Percentiles rank a stretch among this genome's conserved stretches.
Evolutionary conservation across 1,140 invertebrate genomes (phyloP).

Genomic region (Apis cerana): DNA sequence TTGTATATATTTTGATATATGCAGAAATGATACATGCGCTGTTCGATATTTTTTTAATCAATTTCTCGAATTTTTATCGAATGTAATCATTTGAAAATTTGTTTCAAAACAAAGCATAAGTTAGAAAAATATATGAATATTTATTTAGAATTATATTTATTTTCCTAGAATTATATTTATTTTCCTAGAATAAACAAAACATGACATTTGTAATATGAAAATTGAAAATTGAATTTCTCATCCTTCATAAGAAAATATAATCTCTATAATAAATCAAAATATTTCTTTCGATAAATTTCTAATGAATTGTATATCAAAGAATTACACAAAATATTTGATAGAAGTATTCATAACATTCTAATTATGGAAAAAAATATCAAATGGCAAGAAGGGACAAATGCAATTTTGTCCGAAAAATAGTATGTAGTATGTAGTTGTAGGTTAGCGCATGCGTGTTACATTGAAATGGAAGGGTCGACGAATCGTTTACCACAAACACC

Average conservation of each 20-base stretch:
- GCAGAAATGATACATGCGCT: background rate
- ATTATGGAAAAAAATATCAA: background rate
- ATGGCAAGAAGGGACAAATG: background rate
- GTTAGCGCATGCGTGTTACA: background rate
- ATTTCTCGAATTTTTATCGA: background rate
- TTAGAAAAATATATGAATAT: background rate
- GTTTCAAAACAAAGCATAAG: background rate
- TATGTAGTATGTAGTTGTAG: background rate
- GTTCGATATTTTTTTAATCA: background rate
- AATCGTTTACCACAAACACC: constrained; percentile 31
- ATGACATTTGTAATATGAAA: background rate
- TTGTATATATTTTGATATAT: background rate
- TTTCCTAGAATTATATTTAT: too few relatives aligned
- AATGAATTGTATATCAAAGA: too few relatives aligned
- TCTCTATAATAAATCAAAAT: background rate
- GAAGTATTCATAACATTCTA: background rate
- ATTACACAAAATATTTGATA: background rate
- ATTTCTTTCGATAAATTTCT: background rate
- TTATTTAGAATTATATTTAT: too few relatives aligned
- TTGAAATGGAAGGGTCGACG: constrained; percentile 27
- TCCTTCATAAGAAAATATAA: background rate
- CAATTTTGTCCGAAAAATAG: background rate
- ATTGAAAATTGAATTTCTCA: background rate
- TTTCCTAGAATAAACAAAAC: background rate
- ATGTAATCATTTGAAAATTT: background rate